phyloP scores from a whole-genome alignment of 2,888 invertebrate species.

The Exocentrus adspersus region DNA sequence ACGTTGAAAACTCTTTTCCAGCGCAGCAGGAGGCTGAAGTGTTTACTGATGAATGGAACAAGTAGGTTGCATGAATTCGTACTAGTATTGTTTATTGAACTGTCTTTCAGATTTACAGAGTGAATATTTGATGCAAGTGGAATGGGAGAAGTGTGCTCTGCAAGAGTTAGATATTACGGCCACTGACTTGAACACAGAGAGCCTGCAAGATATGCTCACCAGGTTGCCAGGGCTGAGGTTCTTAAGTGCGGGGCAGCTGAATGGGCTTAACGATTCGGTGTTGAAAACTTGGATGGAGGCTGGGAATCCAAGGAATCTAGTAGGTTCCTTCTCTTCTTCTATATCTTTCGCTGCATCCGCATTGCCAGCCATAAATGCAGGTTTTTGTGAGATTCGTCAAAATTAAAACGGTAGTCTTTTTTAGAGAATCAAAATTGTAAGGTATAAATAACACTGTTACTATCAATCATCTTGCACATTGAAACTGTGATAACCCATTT shows the following conservation, averaged over 20 bases:
- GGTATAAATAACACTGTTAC: too few relatives aligned
- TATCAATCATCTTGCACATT: too few relatives aligned
- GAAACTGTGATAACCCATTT: too few relatives aligned
- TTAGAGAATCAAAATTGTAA: too few relatives aligned
- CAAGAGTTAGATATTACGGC: conserved; percentile 97
- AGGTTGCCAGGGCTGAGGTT: conserved; percentile 87
- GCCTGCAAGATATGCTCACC: conserved; percentile 90
- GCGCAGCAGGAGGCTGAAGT: conserved; percentile 89
- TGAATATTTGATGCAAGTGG: conserved; percentile 93
- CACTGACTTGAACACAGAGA: conserved; percentile 94
- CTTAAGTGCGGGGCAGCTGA: conserved; percentile 95
- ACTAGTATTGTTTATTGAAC: too few relatives aligned
- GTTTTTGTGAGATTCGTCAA: too few relatives aligned
- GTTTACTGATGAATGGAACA: conserved; percentile 96
- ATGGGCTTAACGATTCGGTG: conserved; percentile 96
- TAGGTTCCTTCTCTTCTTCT: too few relatives aligned
- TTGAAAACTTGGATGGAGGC: conserved; percentile 90
- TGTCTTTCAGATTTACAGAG: conserved; percentile 83
- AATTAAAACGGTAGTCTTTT: too few relatives aligned
- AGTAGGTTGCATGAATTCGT: conserved; percentile 71
- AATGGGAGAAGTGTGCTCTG: conserved; percentile 93
- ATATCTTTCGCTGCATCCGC: too few relatives aligned
- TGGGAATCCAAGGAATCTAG: conserved; percentile 74
- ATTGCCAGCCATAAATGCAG: too few relatives aligned
- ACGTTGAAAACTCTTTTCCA: conserved; percentile 94